Conservation (phyloP, 2,797 vertebrate genomes). For the Eulemur mongoz region DNA sequence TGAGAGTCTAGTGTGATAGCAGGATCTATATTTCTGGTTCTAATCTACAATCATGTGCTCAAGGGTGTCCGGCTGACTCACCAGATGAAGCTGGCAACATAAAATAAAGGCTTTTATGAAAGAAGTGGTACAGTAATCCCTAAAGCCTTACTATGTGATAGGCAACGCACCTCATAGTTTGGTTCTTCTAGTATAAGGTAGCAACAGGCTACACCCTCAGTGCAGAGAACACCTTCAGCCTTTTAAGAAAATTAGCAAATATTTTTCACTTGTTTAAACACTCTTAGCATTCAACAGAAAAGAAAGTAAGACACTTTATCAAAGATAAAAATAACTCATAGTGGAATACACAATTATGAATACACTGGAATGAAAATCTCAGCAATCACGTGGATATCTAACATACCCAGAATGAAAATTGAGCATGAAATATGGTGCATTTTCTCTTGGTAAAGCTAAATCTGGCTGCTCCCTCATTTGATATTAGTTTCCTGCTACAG, state of each 20-base stretch:
- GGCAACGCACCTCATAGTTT: neutral
- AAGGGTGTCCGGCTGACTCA: neutral
- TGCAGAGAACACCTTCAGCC: constrained; percentile 62
- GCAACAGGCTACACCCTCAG: constrained; percentile 18
- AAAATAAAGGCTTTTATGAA: constrained; percentile 54
- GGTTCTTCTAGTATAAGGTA: constrained; percentile 58
- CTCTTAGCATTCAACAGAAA: constrained; percentile 68
- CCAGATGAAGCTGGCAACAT: constrained; percentile 50
- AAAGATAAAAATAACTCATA: constrained; percentile 66
- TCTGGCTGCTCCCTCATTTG: neutral
- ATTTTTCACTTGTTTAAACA: constrained; percentile 75
- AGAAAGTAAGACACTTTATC: constrained; percentile 69
- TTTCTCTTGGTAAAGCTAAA: constrained; percentile 55
- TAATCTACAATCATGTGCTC: constrained; percentile 63
- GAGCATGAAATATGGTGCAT: constrained; percentile 45
- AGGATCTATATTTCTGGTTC: constrained; percentile 52
- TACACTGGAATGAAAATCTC: constrained; percentile 58
- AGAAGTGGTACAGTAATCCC: constrained; percentile 45
- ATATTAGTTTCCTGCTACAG: neutral
- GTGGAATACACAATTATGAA: constrained; percentile 65
- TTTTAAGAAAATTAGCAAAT: constrained; percentile 66
- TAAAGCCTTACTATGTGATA: constrained; percentile 13
- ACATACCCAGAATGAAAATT: neutral
- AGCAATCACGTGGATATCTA: constrained; percentile 53
- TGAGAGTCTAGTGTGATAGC: constrained; percentile 7